Conservation (phyloP, 2,113 vertebrate species). For the Oriolus oriolus region DNA sequence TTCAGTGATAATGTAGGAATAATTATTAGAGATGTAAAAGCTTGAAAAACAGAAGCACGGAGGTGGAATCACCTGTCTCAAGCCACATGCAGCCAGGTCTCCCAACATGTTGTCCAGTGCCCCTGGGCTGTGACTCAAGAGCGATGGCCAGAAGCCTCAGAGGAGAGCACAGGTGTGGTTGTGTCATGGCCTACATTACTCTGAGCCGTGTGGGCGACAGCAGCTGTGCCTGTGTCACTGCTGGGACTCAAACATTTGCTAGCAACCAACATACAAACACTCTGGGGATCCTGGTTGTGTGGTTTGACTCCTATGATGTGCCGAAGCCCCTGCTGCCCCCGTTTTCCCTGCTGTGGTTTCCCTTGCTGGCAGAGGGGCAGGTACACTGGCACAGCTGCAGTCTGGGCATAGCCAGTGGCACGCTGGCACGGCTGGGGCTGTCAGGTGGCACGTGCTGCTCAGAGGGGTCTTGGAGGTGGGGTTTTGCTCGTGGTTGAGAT, state of each 20-base stretch:
- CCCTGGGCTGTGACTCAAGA: neutral
- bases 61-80: neutral
- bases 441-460: fast-evolving
- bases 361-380: neutral
- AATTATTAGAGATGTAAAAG: neutral
- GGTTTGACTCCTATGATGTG: neutral
- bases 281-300: neutral
- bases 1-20: neutral
- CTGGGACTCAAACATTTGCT: neutral
- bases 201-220: neutral
- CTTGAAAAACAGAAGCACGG: neutral
- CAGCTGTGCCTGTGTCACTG: neutral
- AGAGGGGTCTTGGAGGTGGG: neutral
- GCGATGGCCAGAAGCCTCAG: neutral
- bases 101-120: neutral
- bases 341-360: neutral
- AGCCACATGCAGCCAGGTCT: neutral
- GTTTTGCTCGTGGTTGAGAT: neutral
- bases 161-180: neutral
- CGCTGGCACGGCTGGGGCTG: fast-evolving
- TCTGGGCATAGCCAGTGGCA: neutral
- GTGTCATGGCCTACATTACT: neutral
- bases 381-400: neutral
- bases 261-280: neutral
- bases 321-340: neutral